phyloP scores from a whole-genome alignment of 2,113 vertebrate genomes.

The Apus apus region DNA sequence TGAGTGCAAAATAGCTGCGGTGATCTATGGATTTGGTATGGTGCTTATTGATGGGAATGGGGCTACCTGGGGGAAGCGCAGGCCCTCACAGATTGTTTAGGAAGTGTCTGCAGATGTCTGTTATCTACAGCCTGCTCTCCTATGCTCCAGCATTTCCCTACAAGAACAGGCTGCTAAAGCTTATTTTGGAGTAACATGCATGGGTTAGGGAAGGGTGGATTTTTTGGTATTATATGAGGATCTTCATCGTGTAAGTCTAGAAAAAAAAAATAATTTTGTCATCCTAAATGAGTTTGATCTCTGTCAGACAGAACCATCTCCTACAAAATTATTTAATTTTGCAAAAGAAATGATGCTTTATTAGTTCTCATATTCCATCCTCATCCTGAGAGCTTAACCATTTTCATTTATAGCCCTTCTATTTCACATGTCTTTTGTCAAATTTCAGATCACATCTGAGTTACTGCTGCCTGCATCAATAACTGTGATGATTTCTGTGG shows the following conservation, averaged over 20 bases:
- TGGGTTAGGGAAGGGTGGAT: background rate
- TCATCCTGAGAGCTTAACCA: background rate
- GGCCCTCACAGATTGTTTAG: background rate
- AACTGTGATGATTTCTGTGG: background rate
- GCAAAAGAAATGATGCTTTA: background rate
- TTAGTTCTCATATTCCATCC: background rate
- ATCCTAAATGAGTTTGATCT: background rate
- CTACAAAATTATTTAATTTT: background rate
- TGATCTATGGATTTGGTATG: background rate
- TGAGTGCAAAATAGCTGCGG: background rate
- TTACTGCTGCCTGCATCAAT: background rate
- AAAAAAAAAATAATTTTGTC: background rate
- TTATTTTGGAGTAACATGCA: background rate
- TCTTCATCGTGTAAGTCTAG: background rate
- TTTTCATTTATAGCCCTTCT: constrained; percentile 20
- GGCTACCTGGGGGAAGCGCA: background rate
- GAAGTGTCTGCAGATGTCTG: background rate
- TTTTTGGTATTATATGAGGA: background rate
- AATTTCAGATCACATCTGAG: constrained; percentile 5
- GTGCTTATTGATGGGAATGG: background rate
- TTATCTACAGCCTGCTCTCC: background rate
- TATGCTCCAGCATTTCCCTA: background rate
- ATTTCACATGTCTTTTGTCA: background rate
- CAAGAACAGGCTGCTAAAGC: background rate
- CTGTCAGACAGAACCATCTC: background rate